Evolutionary conservation across 2,797 vertebrate species (phyloP).

Genomic region (Xenops minutus): DNA sequence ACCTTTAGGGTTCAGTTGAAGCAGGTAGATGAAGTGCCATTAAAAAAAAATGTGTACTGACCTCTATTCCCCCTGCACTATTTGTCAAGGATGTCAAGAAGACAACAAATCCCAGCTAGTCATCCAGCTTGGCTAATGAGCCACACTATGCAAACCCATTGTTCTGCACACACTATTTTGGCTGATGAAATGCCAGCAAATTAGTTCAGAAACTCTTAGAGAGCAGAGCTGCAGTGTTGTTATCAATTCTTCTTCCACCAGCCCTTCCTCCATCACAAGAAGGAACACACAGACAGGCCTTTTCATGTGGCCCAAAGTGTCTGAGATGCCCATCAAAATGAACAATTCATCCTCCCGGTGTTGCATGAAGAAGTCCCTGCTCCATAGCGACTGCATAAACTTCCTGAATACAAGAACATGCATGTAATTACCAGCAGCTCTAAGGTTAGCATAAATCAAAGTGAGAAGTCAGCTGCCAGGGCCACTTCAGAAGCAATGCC

Average conservation of each 20-base stretch:
- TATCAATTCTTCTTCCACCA: constrained; percentile 1
- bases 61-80: not conserved
- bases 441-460: constrained; percentile 63
- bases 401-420: constrained; percentile 36
- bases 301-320: not conserved
- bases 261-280: not conserved
- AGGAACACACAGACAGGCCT: constrained; percentile 6
- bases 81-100: not conserved
- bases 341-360: not conserved
- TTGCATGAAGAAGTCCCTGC: constrained; percentile 27
- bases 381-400: constrained; percentile 35
- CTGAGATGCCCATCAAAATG: constrained; percentile 30
- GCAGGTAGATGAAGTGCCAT: not conserved
- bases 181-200: not conserved
- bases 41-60: not conserved
- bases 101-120: not conserved
- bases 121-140: not conserved
- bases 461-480: constrained; percentile 63
- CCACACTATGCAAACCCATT: not conserved
- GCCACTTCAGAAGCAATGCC: constrained; percentile 63
- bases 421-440: constrained; percentile 59
- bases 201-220: not conserved
- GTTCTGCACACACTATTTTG: not conserved
- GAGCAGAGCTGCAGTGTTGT: not conserved
- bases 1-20: not conserved